Percentiles rank a stretch among this genome's conserved stretches.
Evolutionary conservation across 2,113 vertebrate species (phyloP).

Genomic region (Crocuta crocuta): DNA sequence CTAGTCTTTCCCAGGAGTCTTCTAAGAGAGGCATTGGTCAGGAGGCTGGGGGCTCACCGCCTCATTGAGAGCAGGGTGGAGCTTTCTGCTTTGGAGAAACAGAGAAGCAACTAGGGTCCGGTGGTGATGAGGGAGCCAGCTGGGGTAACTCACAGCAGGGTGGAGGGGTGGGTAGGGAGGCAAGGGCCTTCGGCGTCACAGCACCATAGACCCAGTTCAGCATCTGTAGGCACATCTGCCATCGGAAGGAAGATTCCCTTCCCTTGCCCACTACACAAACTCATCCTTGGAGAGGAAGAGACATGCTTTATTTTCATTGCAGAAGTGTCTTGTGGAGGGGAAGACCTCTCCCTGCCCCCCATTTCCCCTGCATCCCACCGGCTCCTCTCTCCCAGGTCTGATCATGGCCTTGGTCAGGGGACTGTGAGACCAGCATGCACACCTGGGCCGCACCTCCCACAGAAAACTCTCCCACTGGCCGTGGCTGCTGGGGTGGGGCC

Average conservation of each 20-base stretch:
- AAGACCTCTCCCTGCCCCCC: rapidly evolving
- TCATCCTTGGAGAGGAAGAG: not conserved
- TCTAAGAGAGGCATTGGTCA: not conserved
- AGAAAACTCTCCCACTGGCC: not conserved
- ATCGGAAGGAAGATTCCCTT: too few species aligned
- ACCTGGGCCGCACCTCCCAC: not conserved
- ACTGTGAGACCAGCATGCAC: rapidly evolving
- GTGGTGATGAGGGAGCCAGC: rapidly evolving
- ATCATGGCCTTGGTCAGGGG: not conserved
- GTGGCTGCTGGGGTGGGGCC: not conserved
- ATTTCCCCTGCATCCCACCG: not conserved
- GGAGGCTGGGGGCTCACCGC: not conserved
- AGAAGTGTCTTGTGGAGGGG: not conserved
- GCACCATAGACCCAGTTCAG: rapidly evolving
- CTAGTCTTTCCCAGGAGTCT: not conserved
- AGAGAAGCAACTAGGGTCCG: not conserved
- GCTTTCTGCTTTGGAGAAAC: not conserved
- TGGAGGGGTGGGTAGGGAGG: rapidly evolving
- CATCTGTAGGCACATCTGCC: rapidly evolving
- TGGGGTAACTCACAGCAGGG: not conserved
- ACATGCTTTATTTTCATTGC: not conserved
- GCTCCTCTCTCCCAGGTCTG: not conserved
- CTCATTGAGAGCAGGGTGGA: not conserved
- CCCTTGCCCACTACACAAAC: not conserved
- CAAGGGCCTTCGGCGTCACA: rapidly evolving